phyloP scores from a whole-genome alignment of 2,113 vertebrate genomes.

The Ia io region DNA sequence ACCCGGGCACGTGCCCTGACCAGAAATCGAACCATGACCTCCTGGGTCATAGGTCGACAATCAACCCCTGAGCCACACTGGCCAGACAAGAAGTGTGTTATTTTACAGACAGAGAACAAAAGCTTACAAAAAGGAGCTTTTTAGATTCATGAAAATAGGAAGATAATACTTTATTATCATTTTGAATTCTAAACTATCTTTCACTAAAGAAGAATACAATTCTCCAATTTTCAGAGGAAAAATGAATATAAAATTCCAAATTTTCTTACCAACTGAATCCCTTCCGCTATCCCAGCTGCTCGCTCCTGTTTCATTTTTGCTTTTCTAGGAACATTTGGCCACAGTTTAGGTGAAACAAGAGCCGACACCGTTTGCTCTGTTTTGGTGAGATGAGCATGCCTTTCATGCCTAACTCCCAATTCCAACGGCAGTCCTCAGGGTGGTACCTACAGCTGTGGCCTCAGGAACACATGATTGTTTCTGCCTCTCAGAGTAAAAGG shows the following conservation, averaged over 20 bases:
- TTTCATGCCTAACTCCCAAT: background rate
- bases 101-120: background rate
- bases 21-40: too few relatives aligned
- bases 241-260: background rate
- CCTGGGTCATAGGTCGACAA: too few relatives aligned
- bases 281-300: background rate
- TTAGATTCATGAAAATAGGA: background rate
- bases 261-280: background rate
- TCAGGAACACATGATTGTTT: background rate
- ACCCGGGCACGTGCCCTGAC: too few relatives aligned
- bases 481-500: background rate
- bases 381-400: background rate
- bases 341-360: background rate
- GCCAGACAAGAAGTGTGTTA: background rate
- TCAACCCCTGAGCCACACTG: too few relatives aligned
- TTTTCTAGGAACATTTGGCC: background rate
- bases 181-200: background rate
- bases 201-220: background rate
- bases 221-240: background rate
- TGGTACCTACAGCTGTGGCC: accelerated
- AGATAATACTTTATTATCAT: background rate
- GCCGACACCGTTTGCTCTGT: background rate
- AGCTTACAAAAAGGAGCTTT: background rate
- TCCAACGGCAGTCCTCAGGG: background rate
- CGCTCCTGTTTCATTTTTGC: background rate